Evolutionary conservation across 2,113 vertebrate genomes (phyloP).

Genomic region (Gasterosteus aculeatus): DNA sequence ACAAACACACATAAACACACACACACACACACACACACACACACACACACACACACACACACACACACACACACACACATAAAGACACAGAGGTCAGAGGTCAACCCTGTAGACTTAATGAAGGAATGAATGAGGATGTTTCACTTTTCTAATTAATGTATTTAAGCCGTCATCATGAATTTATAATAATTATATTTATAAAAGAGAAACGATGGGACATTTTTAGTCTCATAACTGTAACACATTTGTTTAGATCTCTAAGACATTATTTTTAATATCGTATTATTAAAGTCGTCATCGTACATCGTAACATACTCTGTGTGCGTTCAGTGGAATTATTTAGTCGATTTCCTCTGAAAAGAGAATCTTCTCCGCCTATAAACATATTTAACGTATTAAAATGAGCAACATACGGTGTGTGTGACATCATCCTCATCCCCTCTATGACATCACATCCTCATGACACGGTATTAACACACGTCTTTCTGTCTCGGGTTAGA

Average conservation of each 20-base stretch:
- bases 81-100: constrained; percentile 14
- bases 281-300: no score
- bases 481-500: not conserved
- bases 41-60: constrained; percentile 17
- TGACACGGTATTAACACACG: not conserved
- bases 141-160: not conserved
- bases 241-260: no score
- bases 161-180: no score
- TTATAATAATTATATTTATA: no score
- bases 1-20: constrained; percentile 36
- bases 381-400: not conserved
- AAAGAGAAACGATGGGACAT: no score
- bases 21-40: constrained; percentile 27
- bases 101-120: not conserved
- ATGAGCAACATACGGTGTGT: not conserved
- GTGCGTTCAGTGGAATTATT: not conserved
- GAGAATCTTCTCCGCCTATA: no score
- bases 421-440: not conserved
- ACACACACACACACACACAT: constrained; percentile 30
- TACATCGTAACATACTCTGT: no score
- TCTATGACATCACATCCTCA: not conserved
- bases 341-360: not conserved
- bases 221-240: no score
- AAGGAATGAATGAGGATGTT: not conserved
- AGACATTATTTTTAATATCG: no score